A percentile compares a stretch with the other conserved stretches of the same genome.
Conservation (phyloP, 2,888 invertebrate species). For the Aleiodes testaceus region DNA sequence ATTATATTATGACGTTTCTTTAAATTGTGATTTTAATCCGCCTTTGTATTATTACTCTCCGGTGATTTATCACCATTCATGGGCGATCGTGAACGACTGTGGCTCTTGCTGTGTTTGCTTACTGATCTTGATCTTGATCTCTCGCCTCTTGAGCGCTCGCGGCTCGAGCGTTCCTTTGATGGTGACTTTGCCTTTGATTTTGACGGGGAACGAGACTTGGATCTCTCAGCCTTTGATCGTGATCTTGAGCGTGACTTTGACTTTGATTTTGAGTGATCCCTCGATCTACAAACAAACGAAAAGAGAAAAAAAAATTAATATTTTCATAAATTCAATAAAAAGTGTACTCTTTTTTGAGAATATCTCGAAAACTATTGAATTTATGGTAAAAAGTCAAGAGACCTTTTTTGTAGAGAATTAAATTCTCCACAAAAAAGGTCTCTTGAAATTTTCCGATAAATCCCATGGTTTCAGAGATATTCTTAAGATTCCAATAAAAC, state of each 20-base stretch:
- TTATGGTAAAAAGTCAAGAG: too few relatives aligned
- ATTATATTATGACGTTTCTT: slow-evolving; percentile 27
- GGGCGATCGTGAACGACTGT: slow-evolving; percentile 69
- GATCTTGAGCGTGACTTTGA: slow-evolving; percentile 80
- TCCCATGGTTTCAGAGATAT: too few relatives aligned
- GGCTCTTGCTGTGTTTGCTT: slow-evolving; percentile 72
- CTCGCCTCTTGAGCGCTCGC: slow-evolving; percentile 70
- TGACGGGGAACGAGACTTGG: slow-evolving; percentile 76
- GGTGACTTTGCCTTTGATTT: slow-evolving; percentile 75
- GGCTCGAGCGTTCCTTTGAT: slow-evolving; percentile 73
- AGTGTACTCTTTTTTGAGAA: too few relatives aligned
- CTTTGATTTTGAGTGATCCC: slow-evolving; percentile 78
- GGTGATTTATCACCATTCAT: slow-evolving; percentile 72
- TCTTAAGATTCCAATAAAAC: too few relatives aligned
- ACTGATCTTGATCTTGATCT: slow-evolving; percentile 70
- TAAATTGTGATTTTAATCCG: slow-evolving; percentile 60
- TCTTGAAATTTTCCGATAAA: too few relatives aligned
- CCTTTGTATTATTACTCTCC: slow-evolving; percentile 65
- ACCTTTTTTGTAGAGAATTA: too few relatives aligned
- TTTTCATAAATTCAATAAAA: neutral
- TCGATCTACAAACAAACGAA: slow-evolving; percentile 73
- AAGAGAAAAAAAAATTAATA: slow-evolving; percentile 10
- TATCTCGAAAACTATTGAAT: too few relatives aligned
- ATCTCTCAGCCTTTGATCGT: slow-evolving; percentile 75
- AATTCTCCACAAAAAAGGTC: too few relatives aligned